phyloP scores from a whole-genome alignment of 1,140 invertebrate species.

The Dermatophagoides farinae region DNA sequence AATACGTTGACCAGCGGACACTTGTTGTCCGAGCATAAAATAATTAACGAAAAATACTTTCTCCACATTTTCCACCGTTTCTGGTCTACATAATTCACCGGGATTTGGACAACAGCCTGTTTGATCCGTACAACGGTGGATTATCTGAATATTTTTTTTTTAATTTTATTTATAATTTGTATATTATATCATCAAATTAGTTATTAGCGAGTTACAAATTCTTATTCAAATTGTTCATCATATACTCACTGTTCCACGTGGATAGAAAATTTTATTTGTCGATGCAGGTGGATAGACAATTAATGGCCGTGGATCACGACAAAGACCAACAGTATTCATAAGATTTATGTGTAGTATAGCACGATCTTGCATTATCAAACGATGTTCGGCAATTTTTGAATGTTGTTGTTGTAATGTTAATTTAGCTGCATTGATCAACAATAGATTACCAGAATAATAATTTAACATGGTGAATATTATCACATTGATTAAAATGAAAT shows the following conservation, averaged over 20 bases:
- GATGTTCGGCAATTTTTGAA: neutral
- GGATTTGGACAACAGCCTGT: slow-evolving; percentile 3
- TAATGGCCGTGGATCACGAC: neutral
- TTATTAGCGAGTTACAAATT: too few relatives aligned
- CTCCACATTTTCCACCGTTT: neutral
- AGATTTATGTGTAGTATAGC: slow-evolving; percentile 3
- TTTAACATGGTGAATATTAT: too few relatives aligned
- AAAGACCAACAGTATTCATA: neutral
- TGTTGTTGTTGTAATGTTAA: neutral
- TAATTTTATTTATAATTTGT: neutral
- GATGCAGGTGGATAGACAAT: slow-evolving; percentile 1
- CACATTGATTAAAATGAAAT: too few relatives aligned
- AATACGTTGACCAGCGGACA: neutral
- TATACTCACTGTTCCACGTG: neutral
- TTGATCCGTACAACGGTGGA: slow-evolving; percentile 3
- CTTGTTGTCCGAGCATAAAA: neutral
- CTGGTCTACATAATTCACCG: slow-evolving; percentile 2
- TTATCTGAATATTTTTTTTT: neutral
- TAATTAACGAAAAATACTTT: slow-evolving; percentile 6
- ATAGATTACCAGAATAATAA: too few relatives aligned
- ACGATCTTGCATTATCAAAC: neutral
- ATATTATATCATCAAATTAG: neutral
- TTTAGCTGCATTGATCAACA: too few relatives aligned
- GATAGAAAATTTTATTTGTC: neutral
- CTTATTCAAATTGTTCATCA: neutral